A percentile compares a stretch with the other conserved stretches of the same genome.
These are phyloP conservation scores for Aphodius granarius DNA, from an alignment of 2,888 invertebrate species.

Conservation along the genomic window DNA sequence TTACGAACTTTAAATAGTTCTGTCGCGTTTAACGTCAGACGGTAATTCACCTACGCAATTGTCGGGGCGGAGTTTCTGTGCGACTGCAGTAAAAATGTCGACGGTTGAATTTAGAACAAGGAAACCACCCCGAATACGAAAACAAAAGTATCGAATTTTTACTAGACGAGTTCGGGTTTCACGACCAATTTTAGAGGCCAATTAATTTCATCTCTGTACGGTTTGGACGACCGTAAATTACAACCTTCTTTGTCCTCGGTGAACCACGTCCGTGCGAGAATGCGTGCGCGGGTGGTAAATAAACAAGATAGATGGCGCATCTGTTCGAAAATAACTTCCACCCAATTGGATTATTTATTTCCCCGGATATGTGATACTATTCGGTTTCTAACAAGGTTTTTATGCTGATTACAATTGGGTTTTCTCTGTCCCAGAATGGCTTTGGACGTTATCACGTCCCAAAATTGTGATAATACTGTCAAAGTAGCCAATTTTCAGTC, in stretches of 20 bases:
- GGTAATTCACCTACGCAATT: not conserved
- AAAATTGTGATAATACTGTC: too few relatives aligned
- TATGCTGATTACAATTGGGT: too few relatives aligned
- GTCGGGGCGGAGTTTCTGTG: slow-evolving; percentile 8
- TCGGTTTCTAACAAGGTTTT: too few relatives aligned
- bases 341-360: not conserved
- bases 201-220: slow-evolving; percentile 5
- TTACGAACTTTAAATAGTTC: slow-evolving; percentile 21
- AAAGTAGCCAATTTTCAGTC: too few relatives aligned
- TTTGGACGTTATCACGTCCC: too few relatives aligned
- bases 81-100: slow-evolving; percentile 7
- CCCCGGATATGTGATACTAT: not conserved
- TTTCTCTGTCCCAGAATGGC: too few relatives aligned
- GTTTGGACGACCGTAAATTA: slow-evolving; percentile 5
- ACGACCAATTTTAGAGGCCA: slow-evolving; percentile 12
- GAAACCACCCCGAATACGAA: not conserved
- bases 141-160: slow-evolving; percentile 14
- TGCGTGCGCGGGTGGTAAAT: slow-evolving; percentile 13
- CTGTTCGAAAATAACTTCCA: not conserved
- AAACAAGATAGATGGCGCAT: slow-evolving; percentile 8
- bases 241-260: slow-evolving; percentile 13
- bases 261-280: slow-evolving; percentile 9
- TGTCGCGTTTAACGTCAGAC: not conserved
- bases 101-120: not conserved
- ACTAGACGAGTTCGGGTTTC: slow-evolving; percentile 7